These are phyloP conservation scores for Naja naja DNA, from an alignment of 2,113 vertebrate genomes.

Conservation along the genomic window DNA sequence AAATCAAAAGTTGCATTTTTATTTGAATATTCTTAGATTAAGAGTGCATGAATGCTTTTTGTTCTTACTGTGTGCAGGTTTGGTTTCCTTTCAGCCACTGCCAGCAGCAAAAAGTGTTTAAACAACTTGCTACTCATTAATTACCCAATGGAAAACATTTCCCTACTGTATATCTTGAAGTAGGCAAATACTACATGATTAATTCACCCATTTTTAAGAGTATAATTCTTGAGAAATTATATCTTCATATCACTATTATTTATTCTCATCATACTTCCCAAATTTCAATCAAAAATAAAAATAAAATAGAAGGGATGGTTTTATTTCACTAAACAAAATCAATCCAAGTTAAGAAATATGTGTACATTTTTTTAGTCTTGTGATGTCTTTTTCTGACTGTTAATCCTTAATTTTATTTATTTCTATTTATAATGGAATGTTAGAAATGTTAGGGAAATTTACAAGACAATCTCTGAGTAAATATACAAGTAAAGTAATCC, in stretches of 20 bases:
- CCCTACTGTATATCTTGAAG: conserved; percentile 69
- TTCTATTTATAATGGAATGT: not conserved
- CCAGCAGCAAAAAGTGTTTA: conserved; percentile 68
- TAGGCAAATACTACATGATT: conserved; percentile 54
- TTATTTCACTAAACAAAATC: conserved; percentile 50
- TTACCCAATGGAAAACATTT: conserved; percentile 72
- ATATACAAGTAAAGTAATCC: not conserved
- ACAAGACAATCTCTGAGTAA: not conserved
- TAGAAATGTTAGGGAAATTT: not conserved
- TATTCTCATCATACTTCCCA: conserved; percentile 61
- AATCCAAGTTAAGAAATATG: conserved; percentile 11
- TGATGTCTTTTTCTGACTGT: not conserved
- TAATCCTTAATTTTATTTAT: not conserved
- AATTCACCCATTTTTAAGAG: conserved; percentile 42
- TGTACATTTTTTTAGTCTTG: not conserved
- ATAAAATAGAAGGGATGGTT: conserved; percentile 34
- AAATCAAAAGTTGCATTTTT: conserved; percentile 51
- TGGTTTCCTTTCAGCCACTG: conserved; percentile 71
- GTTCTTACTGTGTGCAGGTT: conserved; percentile 60
- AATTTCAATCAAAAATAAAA: conserved; percentile 52
- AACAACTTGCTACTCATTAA: conserved; percentile 74
- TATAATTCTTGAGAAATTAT: conserved; percentile 41
- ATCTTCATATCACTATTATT: conserved; percentile 57
- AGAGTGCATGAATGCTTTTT: conserved; percentile 59
- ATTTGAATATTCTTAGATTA: conserved; percentile 56